Conservation (phyloP, 2,113 vertebrate genomes). For the Cynoglossus semilaevis region DNA sequence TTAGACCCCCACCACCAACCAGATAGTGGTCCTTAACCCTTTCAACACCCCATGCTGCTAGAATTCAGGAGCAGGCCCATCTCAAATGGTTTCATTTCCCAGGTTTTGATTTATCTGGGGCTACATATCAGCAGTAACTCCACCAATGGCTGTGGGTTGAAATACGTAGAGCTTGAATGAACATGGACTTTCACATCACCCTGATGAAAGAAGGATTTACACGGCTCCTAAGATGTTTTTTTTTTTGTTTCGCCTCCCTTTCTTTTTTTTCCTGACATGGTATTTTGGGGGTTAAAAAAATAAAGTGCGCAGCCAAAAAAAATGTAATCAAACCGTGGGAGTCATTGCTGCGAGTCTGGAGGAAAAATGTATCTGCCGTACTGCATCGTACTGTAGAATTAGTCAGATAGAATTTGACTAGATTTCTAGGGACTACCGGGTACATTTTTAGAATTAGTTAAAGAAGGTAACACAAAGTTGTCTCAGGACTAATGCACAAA, state of each 20-base stretch:
- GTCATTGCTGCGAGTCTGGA: conserved; percentile 27
- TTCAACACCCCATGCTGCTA: conserved; percentile 38
- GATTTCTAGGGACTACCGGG: too few species aligned
- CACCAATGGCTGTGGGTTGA: conserved; percentile 33
- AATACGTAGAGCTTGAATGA: conserved; percentile 57
- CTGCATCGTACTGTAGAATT: conserved; percentile 12
- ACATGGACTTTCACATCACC: conserved; percentile 47
- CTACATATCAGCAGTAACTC: conserved; percentile 1
- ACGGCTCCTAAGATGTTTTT: conserved; percentile 19
- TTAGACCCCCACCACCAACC: conserved; percentile 27
- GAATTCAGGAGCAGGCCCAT: conserved; percentile 32
- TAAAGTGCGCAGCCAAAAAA: conserved; percentile 45
- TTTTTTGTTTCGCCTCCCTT: not conserved
- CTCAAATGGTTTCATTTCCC: conserved; percentile 29
- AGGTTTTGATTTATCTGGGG: conserved; percentile 44
- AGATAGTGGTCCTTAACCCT: conserved; percentile 52
- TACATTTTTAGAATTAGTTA: too few species aligned
- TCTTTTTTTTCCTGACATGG: conserved; percentile 20
- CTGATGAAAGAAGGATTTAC: conserved; percentile 58
- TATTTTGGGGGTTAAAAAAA: conserved; percentile 54
- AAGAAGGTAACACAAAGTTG: too few species aligned
- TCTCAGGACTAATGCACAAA: too few species aligned
- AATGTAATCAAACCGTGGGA: conserved; percentile 59
- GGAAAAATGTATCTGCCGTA: conserved; percentile 55
- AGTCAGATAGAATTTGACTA: conserved; percentile 59